A percentile compares a stretch with the other conserved stretches of the same genome.
These are phyloP conservation scores for Thelaira solivaga DNA, from an alignment of 2,888 invertebrate genomes.

Conservation along the genomic window DNA sequence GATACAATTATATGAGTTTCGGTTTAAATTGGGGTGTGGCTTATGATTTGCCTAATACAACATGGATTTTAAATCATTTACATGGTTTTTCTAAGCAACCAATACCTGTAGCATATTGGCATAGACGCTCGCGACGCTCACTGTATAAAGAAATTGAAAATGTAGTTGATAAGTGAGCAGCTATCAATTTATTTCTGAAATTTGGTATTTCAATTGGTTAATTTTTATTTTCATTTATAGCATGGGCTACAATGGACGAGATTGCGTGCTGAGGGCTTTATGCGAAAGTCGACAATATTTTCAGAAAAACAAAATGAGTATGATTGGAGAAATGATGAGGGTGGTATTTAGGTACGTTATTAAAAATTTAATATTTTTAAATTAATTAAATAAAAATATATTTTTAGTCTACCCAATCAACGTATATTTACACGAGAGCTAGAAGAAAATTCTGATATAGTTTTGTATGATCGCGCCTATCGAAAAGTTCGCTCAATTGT, in stretches of 20 bases:
- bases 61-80: constrained; percentile 77
- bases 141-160: constrained; percentile 73
- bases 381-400: not conserved
- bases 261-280: constrained; percentile 84
- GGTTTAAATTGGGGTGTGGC: constrained; percentile 85
- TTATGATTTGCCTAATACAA: constrained; percentile 80
- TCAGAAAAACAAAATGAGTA: constrained; percentile 80
- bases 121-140: constrained; percentile 76
- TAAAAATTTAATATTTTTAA: not conserved
- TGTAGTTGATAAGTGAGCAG: constrained; percentile 83
- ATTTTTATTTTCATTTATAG: constrained; percentile 77
- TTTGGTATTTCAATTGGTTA: not conserved
- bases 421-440: constrained; percentile 82
- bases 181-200: not conserved
- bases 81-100: constrained; percentile 71
- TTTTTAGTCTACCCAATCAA: constrained; percentile 82
- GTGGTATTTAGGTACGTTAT: constrained; percentile 83
- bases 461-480: constrained; percentile 83
- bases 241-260: constrained; percentile 86
- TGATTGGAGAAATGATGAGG: constrained; percentile 84
- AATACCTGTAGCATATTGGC: constrained; percentile 75
- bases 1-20: constrained; percentile 80
- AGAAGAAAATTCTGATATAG: constrained; percentile 82
- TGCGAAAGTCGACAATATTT: constrained; percentile 86
- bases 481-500: constrained; percentile 76